Percentiles rank a stretch among this genome's conserved stretches.
Conservation (phyloP, 2,797 vertebrate genomes). For the Trichosurus vulpecula region DNA sequence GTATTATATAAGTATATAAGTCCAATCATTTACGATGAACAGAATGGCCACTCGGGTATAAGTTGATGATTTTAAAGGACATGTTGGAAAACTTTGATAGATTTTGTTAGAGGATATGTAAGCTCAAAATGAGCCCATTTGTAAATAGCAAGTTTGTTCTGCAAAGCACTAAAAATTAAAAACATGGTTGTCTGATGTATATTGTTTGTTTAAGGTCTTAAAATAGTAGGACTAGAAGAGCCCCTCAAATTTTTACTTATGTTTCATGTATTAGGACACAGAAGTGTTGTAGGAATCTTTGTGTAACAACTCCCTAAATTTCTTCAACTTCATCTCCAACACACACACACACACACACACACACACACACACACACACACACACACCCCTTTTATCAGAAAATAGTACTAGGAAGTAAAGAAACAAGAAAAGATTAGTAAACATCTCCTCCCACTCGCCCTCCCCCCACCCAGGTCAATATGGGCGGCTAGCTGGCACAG, state of each 20-base stretch:
- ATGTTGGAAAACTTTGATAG: background rate
- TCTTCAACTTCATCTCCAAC: background rate
- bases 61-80: background rate
- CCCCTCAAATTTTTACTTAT: background rate
- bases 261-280: background rate
- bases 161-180: conserved; percentile 63
- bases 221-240: background rate
- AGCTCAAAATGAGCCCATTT: conserved; percentile 22
- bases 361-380: too few species aligned
- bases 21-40: background rate
- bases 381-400: background rate
- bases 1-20: background rate
- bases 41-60: background rate
- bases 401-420: background rate
- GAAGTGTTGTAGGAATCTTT: too few species aligned
- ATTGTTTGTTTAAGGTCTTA: background rate
- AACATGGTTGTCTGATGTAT: conserved; percentile 36
- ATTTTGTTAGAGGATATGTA: background rate
- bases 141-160: conserved; percentile 52
- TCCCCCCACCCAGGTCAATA: too few species aligned
- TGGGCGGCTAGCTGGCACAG: too few species aligned
- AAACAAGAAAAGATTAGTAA: background rate
- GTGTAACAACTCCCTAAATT: background rate
- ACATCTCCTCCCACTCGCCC: too few species aligned
- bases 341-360: too few species aligned